Evolutionary conservation across 2,888 invertebrate genomes (phyloP).

Genomic region (Cryptophagus acutangulus): DNA sequence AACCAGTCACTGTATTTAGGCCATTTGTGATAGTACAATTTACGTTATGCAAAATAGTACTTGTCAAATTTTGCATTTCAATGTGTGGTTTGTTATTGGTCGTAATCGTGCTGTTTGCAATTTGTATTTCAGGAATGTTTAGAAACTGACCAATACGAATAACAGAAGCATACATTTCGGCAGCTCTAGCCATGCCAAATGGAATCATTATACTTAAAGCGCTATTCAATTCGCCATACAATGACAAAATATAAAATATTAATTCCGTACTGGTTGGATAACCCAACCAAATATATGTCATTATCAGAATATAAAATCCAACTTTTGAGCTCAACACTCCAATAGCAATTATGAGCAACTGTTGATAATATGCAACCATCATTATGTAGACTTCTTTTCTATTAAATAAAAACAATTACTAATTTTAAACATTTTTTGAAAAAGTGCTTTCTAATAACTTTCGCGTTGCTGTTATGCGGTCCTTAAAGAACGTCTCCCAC

Average conservation of each 20-base stretch:
- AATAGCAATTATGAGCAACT: background rate
- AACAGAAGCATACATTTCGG: conserved; percentile 17
- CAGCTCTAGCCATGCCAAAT: conserved; percentile 14
- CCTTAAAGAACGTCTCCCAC: conserved; percentile 35
- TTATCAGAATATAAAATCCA: conserved; percentile 23
- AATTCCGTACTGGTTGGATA: conserved; percentile 28
- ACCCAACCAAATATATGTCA: conserved; percentile 29
- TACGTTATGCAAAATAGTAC: conserved; percentile 37
- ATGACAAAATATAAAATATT: conserved; percentile 29
- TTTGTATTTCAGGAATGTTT: conserved; percentile 15
- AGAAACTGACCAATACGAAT: conserved; percentile 22
- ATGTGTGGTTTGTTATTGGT: conserved; percentile 8
- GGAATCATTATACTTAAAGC: conserved; percentile 10
- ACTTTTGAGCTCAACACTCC: background rate
- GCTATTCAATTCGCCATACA: background rate
- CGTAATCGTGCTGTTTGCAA: conserved; percentile 18
- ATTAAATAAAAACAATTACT: conserved; percentile 18
- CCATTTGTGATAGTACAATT: conserved; percentile 41
- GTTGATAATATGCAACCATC: background rate
- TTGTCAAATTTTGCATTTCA: conserved; percentile 22
- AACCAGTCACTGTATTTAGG: conserved; percentile 56
- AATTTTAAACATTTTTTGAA: no score
- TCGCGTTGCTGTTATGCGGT: conserved; percentile 52
- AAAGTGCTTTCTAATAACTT: conserved; percentile 24
- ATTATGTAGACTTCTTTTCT: conserved; percentile 10